Conservation (phyloP, 2,888 invertebrate species). For the Cataglyphis altisquamis region DNA sequence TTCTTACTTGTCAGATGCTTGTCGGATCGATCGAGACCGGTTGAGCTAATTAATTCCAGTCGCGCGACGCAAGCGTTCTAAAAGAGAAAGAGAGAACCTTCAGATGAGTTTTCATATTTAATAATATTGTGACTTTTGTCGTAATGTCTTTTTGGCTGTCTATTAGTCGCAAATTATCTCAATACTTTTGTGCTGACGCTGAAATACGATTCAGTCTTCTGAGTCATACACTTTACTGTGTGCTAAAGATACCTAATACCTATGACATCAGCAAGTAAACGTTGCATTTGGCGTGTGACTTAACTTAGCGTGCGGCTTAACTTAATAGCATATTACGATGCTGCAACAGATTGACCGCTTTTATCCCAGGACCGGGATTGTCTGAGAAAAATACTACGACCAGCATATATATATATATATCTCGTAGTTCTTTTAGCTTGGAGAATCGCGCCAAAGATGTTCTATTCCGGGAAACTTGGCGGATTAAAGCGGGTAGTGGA, state of each 20-base stretch:
- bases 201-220: conserved; percentile 13
- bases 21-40: conserved; percentile 27
- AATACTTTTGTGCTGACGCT: neutral
- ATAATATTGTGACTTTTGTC: neutral
- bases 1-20: conserved; percentile 14
- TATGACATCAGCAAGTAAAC: neutral
- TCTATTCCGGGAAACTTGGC: conserved; percentile 43
- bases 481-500: conserved; percentile 37
- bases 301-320: no score
- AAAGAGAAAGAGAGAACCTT: neutral
- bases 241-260: neutral
- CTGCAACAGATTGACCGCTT: neutral
- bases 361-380: neutral
- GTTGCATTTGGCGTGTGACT: neutral
- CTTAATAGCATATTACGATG: conserved; percentile 11
- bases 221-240: neutral
- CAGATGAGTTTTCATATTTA: neutral
- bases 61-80: neutral
- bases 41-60: conserved; percentile 38
- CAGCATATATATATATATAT: conserved; percentile 28
- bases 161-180: neutral
- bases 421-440: conserved; percentile 18
- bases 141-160: neutral
- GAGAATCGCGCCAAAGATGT: conserved; percentile 24
- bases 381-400: conserved; percentile 19